Evolutionary conservation across 2,113 vertebrate genomes (phyloP), one percentile per base, ranked within the genome.

Genomic region (Tyto alba): DNA sequence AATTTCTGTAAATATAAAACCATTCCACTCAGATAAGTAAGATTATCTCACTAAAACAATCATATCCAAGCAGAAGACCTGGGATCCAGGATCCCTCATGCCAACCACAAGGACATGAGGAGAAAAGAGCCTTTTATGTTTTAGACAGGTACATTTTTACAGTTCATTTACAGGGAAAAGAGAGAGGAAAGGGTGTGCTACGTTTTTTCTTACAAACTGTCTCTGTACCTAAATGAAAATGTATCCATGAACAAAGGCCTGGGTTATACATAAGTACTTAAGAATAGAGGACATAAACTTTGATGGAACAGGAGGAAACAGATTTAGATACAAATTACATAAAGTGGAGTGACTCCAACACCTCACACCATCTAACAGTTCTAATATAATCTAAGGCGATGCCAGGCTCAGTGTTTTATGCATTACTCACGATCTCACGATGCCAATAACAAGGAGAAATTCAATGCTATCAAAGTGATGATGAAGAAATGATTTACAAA

Each of bases 1-100:
- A 98, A 98, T 95, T 98, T 98, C 98, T 98, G 95, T 76, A 88
- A 95, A 89, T 6, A 88, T 34, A 87, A 92, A 93, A 62, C 47
- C 88, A 90, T 67, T 69, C 19, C 36, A 50, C 47, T 91, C 66
- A 96, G 82, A 56, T 60, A 10, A 75, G n/a, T 10, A 63, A 71
- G 22, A 73, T 69, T 50, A 50, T 8, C 56, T 83, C 52, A 74
- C 29, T 14, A 34, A 74, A 94, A 60, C 30, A 60, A 56, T 41
- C 25, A 48, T 55, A 59, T 26, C 32, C 41, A 74, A 52, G 41
- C 60, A 80, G 62, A 63, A 62, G 27, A 18, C 15, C 6, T 11
- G 13, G 13, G 55, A 73, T 78, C 43, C n/a, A 78, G 76, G 43
- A 68, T 59, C 30, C 22, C 25, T 64, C 1, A 0, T 40, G 27